Base-by-base conservation (phyloP, 2,797 vertebrate species). In the Enteromius argenteus region DNA sequence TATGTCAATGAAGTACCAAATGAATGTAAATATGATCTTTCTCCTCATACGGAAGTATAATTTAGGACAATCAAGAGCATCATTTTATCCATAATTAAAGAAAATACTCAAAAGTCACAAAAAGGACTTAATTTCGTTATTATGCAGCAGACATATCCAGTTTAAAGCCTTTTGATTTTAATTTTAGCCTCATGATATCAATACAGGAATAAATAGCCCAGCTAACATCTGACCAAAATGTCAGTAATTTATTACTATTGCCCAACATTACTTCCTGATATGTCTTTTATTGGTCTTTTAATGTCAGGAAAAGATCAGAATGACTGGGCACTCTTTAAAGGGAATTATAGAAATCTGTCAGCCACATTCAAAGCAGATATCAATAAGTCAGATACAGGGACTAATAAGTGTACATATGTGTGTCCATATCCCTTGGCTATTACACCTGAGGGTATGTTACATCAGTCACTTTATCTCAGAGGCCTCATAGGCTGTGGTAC, bases 351-450 rank as follows among this genome's bases (percentile, higher is more conserved):
- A 39, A 66, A 58, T 30, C n/a, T 84, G 17, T 66, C 44, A 14
- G 9, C 56, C 42, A 71, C 11, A 56, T 17, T 82, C 60, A 75
- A 77, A 81, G 89, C 82, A 90, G 67, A 86, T 85, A 90, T 85
- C 80, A 86, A 84, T 83, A 87, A 84, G 87, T 46, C 53, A 87
- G 84, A 89, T 75, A 30, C 44, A 30, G 53, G 80, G 32, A 19
- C 32, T 42, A 67, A 37, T 23, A 35, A 72, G 27, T 82, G n/a
- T 87, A 79, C 89, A 87, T 87, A 56, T 88, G 85, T 89, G 84
- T 89, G 86, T 79, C 42, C 67, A 53, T 46, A 27, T 71, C n/a
- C n/a, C 14, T 85, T 3, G 21, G n/a, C 6, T 73, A 17, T 82
- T 30, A 17, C 74, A 35, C 14, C 7, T 56, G 62, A 37, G 42